Conservation (phyloP, 1,140 invertebrate species). For the Papilio machaon region DNA sequence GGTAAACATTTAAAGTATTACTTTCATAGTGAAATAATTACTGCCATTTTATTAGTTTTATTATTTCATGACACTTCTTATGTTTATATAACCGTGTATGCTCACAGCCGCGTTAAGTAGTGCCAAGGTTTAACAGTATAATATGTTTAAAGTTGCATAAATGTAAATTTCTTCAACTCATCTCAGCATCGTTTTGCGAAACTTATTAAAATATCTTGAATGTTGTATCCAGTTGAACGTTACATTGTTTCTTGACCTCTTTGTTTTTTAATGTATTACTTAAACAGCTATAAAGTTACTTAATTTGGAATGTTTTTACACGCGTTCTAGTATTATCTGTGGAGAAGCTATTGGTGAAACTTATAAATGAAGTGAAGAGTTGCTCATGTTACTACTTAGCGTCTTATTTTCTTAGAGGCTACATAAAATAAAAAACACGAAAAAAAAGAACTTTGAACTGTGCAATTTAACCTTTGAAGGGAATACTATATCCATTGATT, state of each 20-base stretch:
- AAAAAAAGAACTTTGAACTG: too few species aligned
- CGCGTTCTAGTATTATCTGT: neutral
- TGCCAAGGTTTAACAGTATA: conserved; percentile 55
- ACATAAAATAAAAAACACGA: too few species aligned
- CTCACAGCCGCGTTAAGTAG: conserved; percentile 58
- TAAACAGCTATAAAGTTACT: neutral
- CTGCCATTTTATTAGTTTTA: neutral
- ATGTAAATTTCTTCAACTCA: conserved; percentile 49
- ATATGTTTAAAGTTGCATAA: conserved; percentile 42
- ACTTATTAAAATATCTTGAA: conserved; percentile 39
- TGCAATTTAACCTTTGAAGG: too few species aligned
- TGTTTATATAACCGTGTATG: conserved; percentile 42
- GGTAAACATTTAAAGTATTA: neutral
- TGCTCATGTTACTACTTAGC: too few species aligned
- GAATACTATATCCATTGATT: too few species aligned
- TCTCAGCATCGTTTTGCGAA: conserved; percentile 53
- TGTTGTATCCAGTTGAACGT: conserved; percentile 20
- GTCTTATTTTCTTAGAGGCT: too few species aligned
- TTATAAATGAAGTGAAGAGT: neutral
- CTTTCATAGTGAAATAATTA: neutral
- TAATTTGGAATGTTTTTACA: neutral
- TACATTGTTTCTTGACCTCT: conserved; percentile 34
- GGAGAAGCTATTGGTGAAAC: neutral
- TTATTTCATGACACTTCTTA: conserved; percentile 37
- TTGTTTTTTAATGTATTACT: conserved; percentile 15